phyloP scores from a whole-genome alignment of 2,888 invertebrate species.

The Biston stratarius region DNA sequence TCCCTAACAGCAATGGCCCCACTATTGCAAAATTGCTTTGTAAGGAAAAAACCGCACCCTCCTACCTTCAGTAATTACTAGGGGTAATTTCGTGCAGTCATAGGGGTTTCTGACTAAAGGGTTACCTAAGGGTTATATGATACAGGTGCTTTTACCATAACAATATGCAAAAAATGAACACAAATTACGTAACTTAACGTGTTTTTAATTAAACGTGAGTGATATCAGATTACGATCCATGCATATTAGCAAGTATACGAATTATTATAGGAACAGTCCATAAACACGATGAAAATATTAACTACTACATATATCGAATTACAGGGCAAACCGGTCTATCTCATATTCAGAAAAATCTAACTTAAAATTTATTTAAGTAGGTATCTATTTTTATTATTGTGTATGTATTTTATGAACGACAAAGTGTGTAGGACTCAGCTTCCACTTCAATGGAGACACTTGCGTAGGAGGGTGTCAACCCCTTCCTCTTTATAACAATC shows the following conservation, averaged over 20 bases:
- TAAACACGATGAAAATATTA: constrained; percentile 7
- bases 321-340: neutral
- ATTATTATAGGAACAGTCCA: constrained; percentile 48
- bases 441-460: constrained; percentile 75
- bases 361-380: neutral
- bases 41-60: constrained; percentile 70
- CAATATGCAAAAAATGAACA: constrained; percentile 38
- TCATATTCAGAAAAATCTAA: constrained; percentile 1
- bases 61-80: constrained; percentile 68
- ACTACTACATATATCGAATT: neutral
- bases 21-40: constrained; percentile 60
- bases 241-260: too few species aligned
- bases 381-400: constrained; percentile 28
- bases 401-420: constrained; percentile 17
- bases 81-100: constrained; percentile 70
- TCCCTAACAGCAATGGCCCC: constrained; percentile 49
- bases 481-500: constrained; percentile 74
- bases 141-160: constrained; percentile 39
- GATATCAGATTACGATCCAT: constrained; percentile 30
- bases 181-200: constrained; percentile 35
- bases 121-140: constrained; percentile 60
- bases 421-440: constrained; percentile 55
- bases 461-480: constrained; percentile 81
- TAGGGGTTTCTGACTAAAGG: constrained; percentile 68
- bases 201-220: constrained; percentile 39